Conservation (phyloP, 2,888 invertebrate species). For the Hirtodrosophila duncani region DNA sequence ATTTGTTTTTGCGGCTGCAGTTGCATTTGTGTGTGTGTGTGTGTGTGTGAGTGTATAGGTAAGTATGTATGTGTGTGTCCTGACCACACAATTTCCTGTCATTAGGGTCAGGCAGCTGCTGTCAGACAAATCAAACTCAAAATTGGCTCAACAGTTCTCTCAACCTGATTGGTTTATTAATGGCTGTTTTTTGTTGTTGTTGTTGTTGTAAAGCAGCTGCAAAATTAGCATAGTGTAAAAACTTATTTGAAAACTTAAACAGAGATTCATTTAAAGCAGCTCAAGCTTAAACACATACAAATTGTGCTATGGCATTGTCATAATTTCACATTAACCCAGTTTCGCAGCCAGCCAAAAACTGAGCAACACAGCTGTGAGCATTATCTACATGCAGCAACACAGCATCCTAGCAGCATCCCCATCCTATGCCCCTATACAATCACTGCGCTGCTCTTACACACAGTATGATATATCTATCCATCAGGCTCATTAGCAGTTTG, state of each 20-base stretch:
- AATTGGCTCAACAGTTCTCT: slow-evolving; percentile 36
- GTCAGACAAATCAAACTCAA: slow-evolving; percentile 40
- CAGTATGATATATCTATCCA: slow-evolving; percentile 4
- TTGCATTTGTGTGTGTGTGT: slow-evolving; percentile 11
- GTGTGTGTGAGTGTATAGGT: slow-evolving; percentile 8
- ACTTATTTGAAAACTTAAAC: slow-evolving; percentile 24
- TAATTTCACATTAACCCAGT: slow-evolving; percentile 62
- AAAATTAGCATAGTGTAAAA: slow-evolving; percentile 4
- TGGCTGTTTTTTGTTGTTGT: slow-evolving; percentile 17
- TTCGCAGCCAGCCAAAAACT: slow-evolving; percentile 20
- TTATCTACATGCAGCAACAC: too few species aligned
- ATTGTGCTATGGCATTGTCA: slow-evolving; percentile 15
- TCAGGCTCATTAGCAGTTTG: slow-evolving; percentile 20
- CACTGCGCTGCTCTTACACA: too few species aligned
- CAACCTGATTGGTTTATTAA: slow-evolving; percentile 48
- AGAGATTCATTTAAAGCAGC: slow-evolving; percentile 37
- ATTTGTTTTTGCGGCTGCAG: slow-evolving; percentile 63
- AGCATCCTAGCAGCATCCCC: too few species aligned
- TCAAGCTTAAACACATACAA: slow-evolving; percentile 9
- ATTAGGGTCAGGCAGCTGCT: slow-evolving; percentile 62
- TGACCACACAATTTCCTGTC: slow-evolving; percentile 71
- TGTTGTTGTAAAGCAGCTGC: neutral
- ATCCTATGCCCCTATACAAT: too few species aligned
- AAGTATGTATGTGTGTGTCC: slow-evolving; percentile 15
- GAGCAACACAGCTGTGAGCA: slow-evolving; percentile 4